These are phyloP conservation scores for Cheilosia pagana DNA, from an alignment of 2,888 invertebrate genomes.

Conservation along the genomic window DNA sequence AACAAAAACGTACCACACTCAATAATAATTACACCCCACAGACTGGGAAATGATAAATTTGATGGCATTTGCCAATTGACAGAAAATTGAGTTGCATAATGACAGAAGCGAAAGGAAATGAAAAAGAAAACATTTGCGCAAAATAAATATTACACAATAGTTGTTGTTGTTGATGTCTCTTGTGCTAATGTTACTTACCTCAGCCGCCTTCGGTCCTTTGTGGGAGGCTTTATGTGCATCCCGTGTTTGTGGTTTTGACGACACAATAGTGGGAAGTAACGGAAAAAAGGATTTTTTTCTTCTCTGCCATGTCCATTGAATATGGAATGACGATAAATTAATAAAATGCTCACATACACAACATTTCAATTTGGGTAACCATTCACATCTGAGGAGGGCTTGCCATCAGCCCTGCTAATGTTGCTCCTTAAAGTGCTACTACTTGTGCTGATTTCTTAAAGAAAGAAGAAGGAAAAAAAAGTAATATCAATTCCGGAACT, in stretches of 20 bases:
- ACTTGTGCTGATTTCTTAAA: constrained; percentile 66
- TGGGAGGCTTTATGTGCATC: constrained; percentile 12
- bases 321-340: constrained; percentile 54
- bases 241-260: constrained; percentile 65
- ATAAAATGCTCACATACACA: constrained; percentile 62
- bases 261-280: constrained; percentile 43
- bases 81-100: constrained; percentile 65
- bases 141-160: constrained; percentile 64
- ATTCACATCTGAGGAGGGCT: constrained; percentile 36
- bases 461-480: constrained; percentile 24
- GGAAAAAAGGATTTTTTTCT: constrained; percentile 28
- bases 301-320: constrained; percentile 30
- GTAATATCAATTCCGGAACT: constrained; percentile 72
- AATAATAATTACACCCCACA: constrained; percentile 64
- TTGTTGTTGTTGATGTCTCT: constrained; percentile 5
- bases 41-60: constrained; percentile 48
- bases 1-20: constrained; percentile 23
- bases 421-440: constrained; percentile 51
- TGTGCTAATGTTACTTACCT: constrained; percentile 29
- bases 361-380: constrained; percentile 66
- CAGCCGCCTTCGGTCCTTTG: background rate
- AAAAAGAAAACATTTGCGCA: constrained; percentile 50
- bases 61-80: constrained; percentile 60
- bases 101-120: constrained; percentile 4
- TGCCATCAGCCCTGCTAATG: constrained; percentile 42